These are phyloP conservation scores for Chaitophorus viminalis DNA, from an alignment of 2,888 invertebrate species.

Conservation along the genomic window DNA sequence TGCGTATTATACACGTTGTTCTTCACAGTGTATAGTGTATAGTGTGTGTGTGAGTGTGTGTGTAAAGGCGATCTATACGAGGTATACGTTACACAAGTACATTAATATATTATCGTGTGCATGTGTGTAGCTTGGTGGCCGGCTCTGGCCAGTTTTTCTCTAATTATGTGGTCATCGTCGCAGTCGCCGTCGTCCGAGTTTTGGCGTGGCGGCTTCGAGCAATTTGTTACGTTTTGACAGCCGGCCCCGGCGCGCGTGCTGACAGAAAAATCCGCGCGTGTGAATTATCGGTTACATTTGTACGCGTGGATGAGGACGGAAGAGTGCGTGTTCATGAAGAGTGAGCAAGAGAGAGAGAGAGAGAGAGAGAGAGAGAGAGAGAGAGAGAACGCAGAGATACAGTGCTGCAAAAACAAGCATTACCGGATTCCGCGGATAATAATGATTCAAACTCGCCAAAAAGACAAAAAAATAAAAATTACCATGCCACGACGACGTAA, in stretches of 20 bases:
- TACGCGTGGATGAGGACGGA: neutral
- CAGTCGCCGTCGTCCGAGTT: slow-evolving; percentile 23
- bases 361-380: neutral
- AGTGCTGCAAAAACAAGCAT: slow-evolving; percentile 37
- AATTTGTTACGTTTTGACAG: slow-evolving; percentile 59
- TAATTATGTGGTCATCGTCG: slow-evolving; percentile 54
- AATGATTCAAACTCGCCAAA: slow-evolving; percentile 28
- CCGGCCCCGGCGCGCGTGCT: slow-evolving; percentile 30
- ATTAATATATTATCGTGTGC: neutral
- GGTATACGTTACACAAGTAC: neutral
- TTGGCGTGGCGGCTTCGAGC: slow-evolving; percentile 14
- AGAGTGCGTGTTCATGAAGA: too few relatives aligned
- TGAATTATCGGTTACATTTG: slow-evolving; percentile 57
- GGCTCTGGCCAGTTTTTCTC: slow-evolving; percentile 1
- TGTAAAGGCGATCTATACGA: neutral
- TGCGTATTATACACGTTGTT: too few relatives aligned
- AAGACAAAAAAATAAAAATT: neutral
- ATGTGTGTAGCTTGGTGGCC: neutral
- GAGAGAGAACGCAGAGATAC: neutral
- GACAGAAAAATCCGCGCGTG: slow-evolving; percentile 26
- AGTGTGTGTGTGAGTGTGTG: neutral
- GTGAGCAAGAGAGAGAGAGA: neutral
- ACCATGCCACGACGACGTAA: too few relatives aligned
- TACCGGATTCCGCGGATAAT: slow-evolving; percentile 51
- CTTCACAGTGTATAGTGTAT: too few relatives aligned